Percentiles rank a stretch among this genome's conserved stretches.
Conservation (phyloP, 2,113 vertebrate genomes). For the Neoarius graeffei region DNA sequence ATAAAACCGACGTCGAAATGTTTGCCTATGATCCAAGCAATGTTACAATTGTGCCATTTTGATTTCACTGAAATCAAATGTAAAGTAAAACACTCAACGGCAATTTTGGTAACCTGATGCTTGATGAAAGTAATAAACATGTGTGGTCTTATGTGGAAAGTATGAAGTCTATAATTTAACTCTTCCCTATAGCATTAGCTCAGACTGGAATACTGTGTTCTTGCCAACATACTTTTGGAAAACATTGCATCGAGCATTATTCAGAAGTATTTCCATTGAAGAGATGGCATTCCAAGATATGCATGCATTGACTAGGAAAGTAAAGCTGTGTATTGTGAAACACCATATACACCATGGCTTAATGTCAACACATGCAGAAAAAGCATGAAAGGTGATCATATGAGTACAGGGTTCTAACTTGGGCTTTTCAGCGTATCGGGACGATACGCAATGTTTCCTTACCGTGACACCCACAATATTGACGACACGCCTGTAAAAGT, state of each 20-base stretch:
- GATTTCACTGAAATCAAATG: too few relatives aligned
- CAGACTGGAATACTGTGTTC: constrained; percentile 23
- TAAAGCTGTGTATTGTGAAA: not conserved
- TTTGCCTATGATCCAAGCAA: not conserved
- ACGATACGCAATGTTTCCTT: too few relatives aligned
- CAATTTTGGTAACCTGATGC: not conserved
- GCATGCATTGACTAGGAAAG: not conserved
- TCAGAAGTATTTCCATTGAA: constrained; percentile 21
- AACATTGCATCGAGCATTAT: constrained; percentile 18
- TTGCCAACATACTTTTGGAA: constrained; percentile 23
- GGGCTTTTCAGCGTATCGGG: too few relatives aligned
- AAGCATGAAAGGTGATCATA: not conserved
- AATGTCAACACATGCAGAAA: not conserved
- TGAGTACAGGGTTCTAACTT: not conserved
- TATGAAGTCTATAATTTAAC: not conserved
- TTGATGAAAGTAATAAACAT: not conserved
- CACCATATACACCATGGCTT: not conserved
- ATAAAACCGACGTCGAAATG: not conserved
- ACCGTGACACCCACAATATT: too few relatives aligned
- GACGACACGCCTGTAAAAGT: too few relatives aligned
- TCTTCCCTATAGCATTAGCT: constrained; percentile 28
- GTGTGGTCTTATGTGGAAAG: not conserved
- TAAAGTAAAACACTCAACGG: not conserved
- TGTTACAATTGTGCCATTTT: not conserved
- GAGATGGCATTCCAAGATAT: constrained; percentile 28